A percentile compares a stretch with the other conserved stretches of the same genome.
These are phyloP conservation scores for Callionymus lyra DNA, from an alignment of 2,113 vertebrate species.

Conservation along the genomic window DNA sequence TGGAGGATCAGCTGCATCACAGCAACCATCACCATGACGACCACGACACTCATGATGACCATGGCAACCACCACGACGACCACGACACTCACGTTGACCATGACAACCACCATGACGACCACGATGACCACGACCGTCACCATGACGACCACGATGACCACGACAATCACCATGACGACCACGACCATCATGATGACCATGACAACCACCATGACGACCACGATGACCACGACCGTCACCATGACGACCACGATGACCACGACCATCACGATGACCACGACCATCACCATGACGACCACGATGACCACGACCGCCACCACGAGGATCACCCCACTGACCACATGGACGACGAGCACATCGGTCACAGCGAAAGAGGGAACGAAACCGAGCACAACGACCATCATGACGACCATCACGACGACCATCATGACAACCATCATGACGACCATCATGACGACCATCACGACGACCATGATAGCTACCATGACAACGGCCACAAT, in stretches of 20 bases:
- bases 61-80: neutral
- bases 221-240: neutral
- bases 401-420: too few relatives aligned
- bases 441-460: neutral
- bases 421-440: slow-evolving; percentile 26
- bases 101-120: neutral
- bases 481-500: neutral
- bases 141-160: neutral
- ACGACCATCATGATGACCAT: too few relatives aligned
- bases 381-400: too few relatives aligned
- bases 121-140: slow-evolving; percentile 1
- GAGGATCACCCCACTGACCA: neutral
- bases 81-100: slow-evolving; percentile 2
- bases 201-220: neutral
- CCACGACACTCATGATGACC: neutral
- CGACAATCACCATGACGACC: neutral
- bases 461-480: neutral
- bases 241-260: too few relatives aligned
- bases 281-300: neutral
- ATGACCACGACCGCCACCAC: too few relatives aligned
- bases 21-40: slow-evolving; percentile 15
- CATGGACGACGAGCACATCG: neutral
- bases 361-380: too few relatives aligned
- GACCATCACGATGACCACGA: neutral
- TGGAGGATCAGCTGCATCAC: slow-evolving; percentile 70